Percentiles rank a stretch among this genome's conserved stretches.
These are phyloP conservation scores for Camponotus pennsylvanicus DNA, from an alignment of 1,140 invertebrate genomes.

Conservation along the genomic window DNA sequence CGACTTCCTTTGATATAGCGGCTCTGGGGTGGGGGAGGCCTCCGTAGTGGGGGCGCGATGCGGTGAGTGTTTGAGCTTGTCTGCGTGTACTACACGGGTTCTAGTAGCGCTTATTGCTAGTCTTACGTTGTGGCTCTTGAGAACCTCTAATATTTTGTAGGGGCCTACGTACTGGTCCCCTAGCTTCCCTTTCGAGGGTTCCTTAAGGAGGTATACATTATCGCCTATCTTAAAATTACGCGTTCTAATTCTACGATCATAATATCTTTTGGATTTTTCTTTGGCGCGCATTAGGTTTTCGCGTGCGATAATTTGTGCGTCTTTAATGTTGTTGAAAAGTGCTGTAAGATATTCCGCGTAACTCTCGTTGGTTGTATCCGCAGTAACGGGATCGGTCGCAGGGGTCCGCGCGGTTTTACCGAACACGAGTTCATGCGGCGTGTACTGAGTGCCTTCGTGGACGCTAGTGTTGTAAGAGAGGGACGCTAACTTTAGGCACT, in stretches of 20 bases:
- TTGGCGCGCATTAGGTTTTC: not conserved
- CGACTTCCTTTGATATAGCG: too few relatives aligned
- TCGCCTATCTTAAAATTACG: not conserved
- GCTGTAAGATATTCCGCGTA: too few relatives aligned
- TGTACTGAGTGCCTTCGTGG: constrained; percentile 63
- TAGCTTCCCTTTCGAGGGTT: not conserved
- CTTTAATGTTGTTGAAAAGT: too few relatives aligned
- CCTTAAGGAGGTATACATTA: not conserved
- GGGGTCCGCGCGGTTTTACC: too few relatives aligned
- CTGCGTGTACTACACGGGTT: not conserved
- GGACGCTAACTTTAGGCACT: not conserved
- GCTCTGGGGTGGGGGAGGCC: not conserved
- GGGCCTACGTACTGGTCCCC: constrained; percentile 5
- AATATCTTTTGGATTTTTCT: not conserved
- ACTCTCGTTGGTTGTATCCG: too few relatives aligned
- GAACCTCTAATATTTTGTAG: not conserved
- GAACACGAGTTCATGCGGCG: not conserved
- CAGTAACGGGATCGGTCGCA: too few relatives aligned
- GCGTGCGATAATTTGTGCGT: not conserved
- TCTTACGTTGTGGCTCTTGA: not conserved
- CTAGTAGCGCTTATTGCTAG: not conserved
- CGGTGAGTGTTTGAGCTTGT: not conserved
- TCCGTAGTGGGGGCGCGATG: not conserved
- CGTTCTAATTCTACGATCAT: not conserved
- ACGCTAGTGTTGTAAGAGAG: constrained; percentile 20